phyloP scores from a whole-genome alignment of 2,888 invertebrate genomes.

The Drosophila hawaiiensis region DNA sequence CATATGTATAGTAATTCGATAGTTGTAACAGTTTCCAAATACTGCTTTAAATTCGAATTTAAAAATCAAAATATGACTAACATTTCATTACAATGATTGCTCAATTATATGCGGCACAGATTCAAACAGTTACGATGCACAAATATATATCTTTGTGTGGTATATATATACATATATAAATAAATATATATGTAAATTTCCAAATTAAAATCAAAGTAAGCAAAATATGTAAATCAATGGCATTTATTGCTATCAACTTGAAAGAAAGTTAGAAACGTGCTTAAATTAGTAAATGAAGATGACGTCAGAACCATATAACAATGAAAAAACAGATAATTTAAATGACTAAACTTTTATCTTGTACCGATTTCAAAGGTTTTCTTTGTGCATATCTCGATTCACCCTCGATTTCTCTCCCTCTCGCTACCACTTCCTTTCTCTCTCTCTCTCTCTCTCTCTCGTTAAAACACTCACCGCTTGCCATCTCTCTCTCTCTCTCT shows the following conservation, averaged over 20 bases:
- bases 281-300: background rate
- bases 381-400: background rate
- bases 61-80: background rate
- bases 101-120: background rate
- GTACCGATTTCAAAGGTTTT: background rate
- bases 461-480: background rate
- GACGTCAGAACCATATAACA: background rate
- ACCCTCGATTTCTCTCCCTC: background rate
- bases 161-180: background rate
- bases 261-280: background rate
- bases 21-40: conserved; percentile 2
- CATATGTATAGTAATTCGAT: conserved; percentile 1
- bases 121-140: conserved; percentile 2
- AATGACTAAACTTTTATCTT: background rate
- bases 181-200: background rate
- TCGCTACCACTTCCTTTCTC: background rate
- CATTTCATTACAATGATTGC: conserved; percentile 1
- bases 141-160: background rate
- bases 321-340: background rate
- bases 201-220: background rate
- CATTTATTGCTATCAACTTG: background rate
- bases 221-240: background rate
- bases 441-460: background rate
- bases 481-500: background rate
- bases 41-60: background rate